A percentile compares a stretch with the other conserved stretches of the same genome.
Conservation (phyloP, 2,797 vertebrate genomes). For the Protonibea diacanthus region DNA sequence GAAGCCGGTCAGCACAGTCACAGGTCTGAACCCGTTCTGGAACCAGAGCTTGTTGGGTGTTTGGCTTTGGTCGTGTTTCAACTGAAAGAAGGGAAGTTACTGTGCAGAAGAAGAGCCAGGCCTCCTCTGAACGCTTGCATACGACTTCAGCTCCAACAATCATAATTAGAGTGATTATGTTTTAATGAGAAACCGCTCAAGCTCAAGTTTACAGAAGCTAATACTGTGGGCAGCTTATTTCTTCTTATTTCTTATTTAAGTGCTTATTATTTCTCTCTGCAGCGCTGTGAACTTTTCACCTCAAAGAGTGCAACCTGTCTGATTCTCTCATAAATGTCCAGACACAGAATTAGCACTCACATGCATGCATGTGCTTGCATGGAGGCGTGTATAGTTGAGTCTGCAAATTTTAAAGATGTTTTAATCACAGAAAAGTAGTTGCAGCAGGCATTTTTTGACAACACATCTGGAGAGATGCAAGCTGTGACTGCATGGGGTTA, state of each 20-base stretch:
- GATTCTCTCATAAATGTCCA: slow-evolving; percentile 21
- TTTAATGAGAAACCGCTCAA: slow-evolving; percentile 56
- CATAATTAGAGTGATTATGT: slow-evolving; percentile 52
- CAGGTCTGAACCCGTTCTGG: background rate
- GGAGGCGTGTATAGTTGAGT: background rate
- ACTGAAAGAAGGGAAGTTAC: background rate
- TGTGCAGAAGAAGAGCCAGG: slow-evolving; percentile 27
- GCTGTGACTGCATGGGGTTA: background rate
- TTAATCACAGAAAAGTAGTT: background rate
- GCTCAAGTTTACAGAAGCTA: slow-evolving; percentile 36
- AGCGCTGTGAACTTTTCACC: slow-evolving; percentile 40
- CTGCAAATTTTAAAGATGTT: background rate
- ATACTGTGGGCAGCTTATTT: slow-evolving; percentile 22
- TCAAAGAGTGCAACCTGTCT: slow-evolving; percentile 8
- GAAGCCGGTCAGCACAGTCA: background rate
- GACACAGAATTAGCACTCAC: slow-evolving; percentile 3
- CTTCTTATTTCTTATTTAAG: too few relatives aligned
- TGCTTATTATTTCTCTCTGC: slow-evolving; percentile 11
- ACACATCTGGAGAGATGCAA: background rate
- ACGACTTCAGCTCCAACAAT: slow-evolving; percentile 49
- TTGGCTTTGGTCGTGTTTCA: background rate
- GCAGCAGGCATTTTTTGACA: background rate
- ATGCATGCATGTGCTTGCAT: background rate
- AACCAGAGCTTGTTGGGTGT: background rate
- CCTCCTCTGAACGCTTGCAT: slow-evolving; percentile 15